Base-by-base conservation (phyloP, 2,888 invertebrate genomes). In the Nymphalis polychloros region DNA sequence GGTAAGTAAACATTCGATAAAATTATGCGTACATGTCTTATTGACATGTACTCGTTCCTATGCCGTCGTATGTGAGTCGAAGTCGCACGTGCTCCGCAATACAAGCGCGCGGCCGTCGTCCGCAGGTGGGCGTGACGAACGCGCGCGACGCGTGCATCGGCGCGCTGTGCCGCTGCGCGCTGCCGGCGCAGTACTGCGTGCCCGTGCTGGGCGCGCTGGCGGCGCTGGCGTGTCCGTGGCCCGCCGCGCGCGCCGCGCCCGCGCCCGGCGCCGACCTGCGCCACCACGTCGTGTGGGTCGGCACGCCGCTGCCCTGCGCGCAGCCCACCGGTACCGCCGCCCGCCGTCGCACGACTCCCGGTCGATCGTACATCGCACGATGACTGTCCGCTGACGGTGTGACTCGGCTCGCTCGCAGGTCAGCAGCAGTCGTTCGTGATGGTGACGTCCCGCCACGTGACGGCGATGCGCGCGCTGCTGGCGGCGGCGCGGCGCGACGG, bases 231-330 rank as follows among this genome's bases (percentile, higher is more conserved):
- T 94, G 97, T 69, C 98, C 97, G 72, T 98, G 99, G 93, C 95
- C 97, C 81, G 96, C 98, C 90, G 96, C 63, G 89, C 96, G 77
- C 96, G 67, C 96, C 67, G 71, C 85, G 82, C 79, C 81, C 79
- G 96, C 96, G 76, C 73, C 76, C 52, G 75, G 74, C 75, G 82
- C 95, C 63, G 97, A 97, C 88, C 96, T 96, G 85, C 93, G 97
- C 41, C 98, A 97, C 81, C 99, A 99, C 91, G 98, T 99, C 72
- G 98, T 99, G 57, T 99, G 98, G 74, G 98, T 99, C 71, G 99
- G 99, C 31, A 98, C 98, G 0, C 97, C 98, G 27, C 92, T 99
- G 75, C 98, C 98, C 2, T 97, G 97, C 2, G 95, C 96, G 6
- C 88, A 96, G 64, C 96, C 97, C 4, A 94, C 95, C 3, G 78